Evolutionary conservation across 2,113 vertebrate species (phyloP).

Genomic region (Cephalopholis sonnerati): DNA sequence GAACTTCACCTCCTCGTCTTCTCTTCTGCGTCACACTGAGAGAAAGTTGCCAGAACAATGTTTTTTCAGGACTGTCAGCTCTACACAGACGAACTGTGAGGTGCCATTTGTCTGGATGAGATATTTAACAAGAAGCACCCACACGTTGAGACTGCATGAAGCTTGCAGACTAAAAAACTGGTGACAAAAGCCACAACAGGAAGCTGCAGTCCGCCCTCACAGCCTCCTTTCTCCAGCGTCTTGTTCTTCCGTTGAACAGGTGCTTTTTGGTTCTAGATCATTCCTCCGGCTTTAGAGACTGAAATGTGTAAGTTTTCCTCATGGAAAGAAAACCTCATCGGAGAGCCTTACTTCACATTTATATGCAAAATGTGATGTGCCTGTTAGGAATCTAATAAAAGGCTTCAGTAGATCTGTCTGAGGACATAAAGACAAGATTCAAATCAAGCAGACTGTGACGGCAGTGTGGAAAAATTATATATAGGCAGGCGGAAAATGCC

Average conservation of each 20-base stretch:
- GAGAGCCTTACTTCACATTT: not conserved
- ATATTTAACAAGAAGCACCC: conserved; percentile 40
- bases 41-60: not conserved
- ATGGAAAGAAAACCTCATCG: not conserved
- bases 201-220: conserved; percentile 77
- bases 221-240: conserved; percentile 65
- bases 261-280: conserved; percentile 73
- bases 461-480: not conserved
- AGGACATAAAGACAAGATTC: conserved; percentile 2
- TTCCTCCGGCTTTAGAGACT: conserved; percentile 63
- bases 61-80: conserved; percentile 1
- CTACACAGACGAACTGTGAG: not conserved
- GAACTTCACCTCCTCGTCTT: conserved; percentile 14
- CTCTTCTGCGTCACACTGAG: not conserved
- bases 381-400: not conserved
- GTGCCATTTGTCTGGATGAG: conserved; percentile 24
- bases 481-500: conserved; percentile 36
- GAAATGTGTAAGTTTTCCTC: not conserved
- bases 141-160: conserved; percentile 50
- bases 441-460: conserved; percentile 15
- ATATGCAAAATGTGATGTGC: not conserved
- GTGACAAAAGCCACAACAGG: conserved; percentile 83
- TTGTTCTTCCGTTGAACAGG: conserved; percentile 77
- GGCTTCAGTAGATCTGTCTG: not conserved
- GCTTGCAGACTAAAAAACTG: conserved; percentile 64